A percentile compares a stretch with the other conserved stretches of the same genome.
Evolutionary conservation across 2,888 invertebrate species (phyloP).

Genomic region (Pristionchus maxplancki): DNA sequence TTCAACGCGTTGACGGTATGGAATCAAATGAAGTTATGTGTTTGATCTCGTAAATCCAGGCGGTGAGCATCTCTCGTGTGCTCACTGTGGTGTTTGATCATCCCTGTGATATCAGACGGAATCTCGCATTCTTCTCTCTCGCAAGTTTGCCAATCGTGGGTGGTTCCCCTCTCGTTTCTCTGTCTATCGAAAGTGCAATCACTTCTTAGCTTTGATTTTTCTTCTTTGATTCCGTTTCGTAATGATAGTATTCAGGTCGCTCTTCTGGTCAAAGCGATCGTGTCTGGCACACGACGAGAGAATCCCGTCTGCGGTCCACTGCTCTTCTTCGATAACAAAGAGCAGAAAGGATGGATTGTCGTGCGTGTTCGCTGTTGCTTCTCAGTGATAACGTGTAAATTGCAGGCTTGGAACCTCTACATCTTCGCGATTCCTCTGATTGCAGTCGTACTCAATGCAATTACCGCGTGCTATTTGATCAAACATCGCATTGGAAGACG

Average conservation of each 20-base stretch:
- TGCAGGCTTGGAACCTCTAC: slow-evolving; percentile 39
- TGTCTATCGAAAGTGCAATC: neutral
- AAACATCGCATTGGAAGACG: neutral
- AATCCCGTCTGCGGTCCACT: slow-evolving; percentile 14
- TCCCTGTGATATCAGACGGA: slow-evolving; percentile 4
- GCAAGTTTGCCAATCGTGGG: neutral
- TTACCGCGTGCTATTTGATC: slow-evolving; percentile 32
- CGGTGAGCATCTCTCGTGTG: slow-evolving; percentile 13
- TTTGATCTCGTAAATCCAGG: neutral
- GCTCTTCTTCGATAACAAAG: slow-evolving; percentile 9
- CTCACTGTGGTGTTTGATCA: slow-evolving; percentile 27
- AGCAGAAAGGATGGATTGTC: neutral
- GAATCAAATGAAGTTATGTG: neutral
- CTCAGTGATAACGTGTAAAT: neutral
- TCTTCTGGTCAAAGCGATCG: neutral
- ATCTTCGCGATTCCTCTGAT: slow-evolving; percentile 39
- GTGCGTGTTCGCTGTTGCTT: neutral
- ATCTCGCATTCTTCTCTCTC: slow-evolving; percentile 5
- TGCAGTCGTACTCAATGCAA: slow-evolving; percentile 21
- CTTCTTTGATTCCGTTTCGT: no score
- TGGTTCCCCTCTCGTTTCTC: neutral
- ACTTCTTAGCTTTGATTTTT: neutral
- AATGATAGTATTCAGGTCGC: no score
- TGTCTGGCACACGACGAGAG: neutral
- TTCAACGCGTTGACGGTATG: slow-evolving; percentile 16